Conservation (phyloP, 2,888 invertebrate species). For the Eurois occulta region DNA sequence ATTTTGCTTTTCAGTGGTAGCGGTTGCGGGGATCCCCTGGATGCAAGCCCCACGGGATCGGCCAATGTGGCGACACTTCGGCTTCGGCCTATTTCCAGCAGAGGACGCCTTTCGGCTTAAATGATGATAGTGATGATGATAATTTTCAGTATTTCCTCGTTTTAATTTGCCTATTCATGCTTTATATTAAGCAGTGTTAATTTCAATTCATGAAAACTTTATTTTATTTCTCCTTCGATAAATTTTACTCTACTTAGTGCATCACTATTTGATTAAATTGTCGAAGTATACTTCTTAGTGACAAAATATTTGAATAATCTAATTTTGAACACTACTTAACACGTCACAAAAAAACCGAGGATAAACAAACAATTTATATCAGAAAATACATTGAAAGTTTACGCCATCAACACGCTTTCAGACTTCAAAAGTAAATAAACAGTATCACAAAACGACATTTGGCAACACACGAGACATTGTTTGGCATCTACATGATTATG, state of each 20-base stretch:
- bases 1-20: no score
- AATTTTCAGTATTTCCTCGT: neutral
- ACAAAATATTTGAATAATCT: neutral
- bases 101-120: no score
- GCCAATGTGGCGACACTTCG: no score
- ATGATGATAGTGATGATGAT: no score
- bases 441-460: conserved; percentile 50
- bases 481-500: conserved; percentile 34
- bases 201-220: neutral
- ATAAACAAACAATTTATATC: conserved; percentile 1
- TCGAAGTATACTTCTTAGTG: neutral
- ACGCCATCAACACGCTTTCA: conserved; percentile 13
- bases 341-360: neutral
- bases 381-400: conserved; percentile 11
- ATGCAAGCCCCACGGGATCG: no score
- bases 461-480: conserved; percentile 49
- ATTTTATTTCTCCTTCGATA: neutral
- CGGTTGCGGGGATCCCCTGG: no score
- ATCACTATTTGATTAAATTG: neutral
- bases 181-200: neutral
- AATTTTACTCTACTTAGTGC: neutral
- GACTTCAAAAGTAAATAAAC: conserved; percentile 42
- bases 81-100: no score
- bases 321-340: neutral
- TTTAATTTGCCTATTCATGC: neutral